Percentiles rank a stretch among this genome's conserved stretches.
phyloP scores from a whole-genome alignment of 2,797 vertebrate genomes.

The Microhierax caerulescens region DNA sequence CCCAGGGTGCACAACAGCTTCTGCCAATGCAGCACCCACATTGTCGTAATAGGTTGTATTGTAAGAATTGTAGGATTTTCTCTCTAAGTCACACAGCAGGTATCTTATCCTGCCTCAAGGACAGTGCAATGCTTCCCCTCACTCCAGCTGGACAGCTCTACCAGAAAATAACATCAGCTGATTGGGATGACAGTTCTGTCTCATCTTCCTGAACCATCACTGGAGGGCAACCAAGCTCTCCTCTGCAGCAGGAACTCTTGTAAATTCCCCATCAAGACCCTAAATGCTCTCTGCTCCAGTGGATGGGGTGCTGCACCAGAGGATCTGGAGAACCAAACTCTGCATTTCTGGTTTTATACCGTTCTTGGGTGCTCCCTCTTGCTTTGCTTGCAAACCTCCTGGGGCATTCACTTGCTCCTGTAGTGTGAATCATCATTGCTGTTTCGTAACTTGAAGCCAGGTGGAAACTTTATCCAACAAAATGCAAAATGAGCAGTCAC shows the following conservation, averaged over 20 bases:
- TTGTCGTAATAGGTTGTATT: not conserved
- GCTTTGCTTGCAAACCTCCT: not conserved
- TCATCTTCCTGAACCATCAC: not conserved
- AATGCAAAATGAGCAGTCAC: not conserved
- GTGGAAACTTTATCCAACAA: not conserved
- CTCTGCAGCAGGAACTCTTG: not conserved
- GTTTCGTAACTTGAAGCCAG: not conserved
- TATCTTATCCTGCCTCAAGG: not conserved
- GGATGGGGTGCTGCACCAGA: not conserved
- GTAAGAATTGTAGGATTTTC: not conserved
- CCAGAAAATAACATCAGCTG: not conserved
- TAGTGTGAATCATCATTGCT: not conserved
- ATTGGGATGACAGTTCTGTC: not conserved
- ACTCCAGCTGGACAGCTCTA: not conserved
- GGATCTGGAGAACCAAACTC: not conserved
- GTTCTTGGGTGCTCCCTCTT: not conserved
- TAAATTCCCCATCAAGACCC: not conserved
- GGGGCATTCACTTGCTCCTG: not conserved
- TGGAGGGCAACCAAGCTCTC: not conserved
- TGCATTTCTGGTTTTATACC: rapidly evolving
- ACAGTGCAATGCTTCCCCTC: not conserved
- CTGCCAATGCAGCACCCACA: not conserved
- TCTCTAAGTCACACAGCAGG: not conserved
- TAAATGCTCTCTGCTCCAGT: not conserved
- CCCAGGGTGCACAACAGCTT: not conserved